Base-by-base conservation (phyloP, 2,888 invertebrate species). In the Buathra laborator region DNA sequence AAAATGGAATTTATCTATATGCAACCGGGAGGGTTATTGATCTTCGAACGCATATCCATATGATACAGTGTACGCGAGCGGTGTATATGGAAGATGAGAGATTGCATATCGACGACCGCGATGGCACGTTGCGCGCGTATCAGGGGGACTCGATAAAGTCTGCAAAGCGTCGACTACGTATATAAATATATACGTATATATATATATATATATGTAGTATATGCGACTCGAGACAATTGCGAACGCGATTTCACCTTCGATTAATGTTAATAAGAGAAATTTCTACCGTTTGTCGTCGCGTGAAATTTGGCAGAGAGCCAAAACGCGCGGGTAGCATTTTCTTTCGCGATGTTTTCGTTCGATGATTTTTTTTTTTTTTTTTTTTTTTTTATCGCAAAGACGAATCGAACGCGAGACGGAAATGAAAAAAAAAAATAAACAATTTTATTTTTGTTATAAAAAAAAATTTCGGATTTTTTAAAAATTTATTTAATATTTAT, bases 251-350 rank as follows among this genome's bases (percentile, higher is more conserved):
- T 80, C 85, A 81, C 80, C 68, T 77, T 80, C 48, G 32, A 59
- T 16, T 67, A 14, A 84, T 84, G 84, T 71, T 83, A 85, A 87
- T 85, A 62, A 85, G 85, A 82, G 84, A 85, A 87, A 86, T 87
- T 84, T 86, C 71, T 62, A 84, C 86, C 79, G 84, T 81, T 37
- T 77, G 24, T 14, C 79, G 68, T 62, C 3, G 37, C 24, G 24
- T 70, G 84, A 81, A 1, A 7, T 5, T 37, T 85, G 86, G 76
- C 81, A 72, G 53, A 70, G 76, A 72, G 37, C 81, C 81, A 85
- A 85, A 66, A 76, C 59, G 68, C 68, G 24, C 37, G 5, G 10
- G 19, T 59, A 29, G 7, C 10, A 59, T 59, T 24, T 24, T 24
- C 24, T 24, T 3, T 3, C 2, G 24, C 24, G 24, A 1, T 3